phyloP scores from a whole-genome alignment of 2,888 invertebrate genomes.

The Eilema sororculum region DNA sequence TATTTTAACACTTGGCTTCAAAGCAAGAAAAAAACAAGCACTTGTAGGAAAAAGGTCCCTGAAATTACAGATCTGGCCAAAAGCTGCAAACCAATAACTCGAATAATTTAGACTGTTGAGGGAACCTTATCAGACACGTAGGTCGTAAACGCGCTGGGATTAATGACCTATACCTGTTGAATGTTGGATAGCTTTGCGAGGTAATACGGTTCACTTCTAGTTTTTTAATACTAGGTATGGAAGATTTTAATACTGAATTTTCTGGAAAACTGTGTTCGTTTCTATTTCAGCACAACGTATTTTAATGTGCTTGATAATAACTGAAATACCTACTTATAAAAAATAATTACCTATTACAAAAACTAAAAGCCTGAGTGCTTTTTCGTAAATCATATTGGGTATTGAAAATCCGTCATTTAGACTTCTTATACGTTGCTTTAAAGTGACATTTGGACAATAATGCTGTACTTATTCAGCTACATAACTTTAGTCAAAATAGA shows the following conservation, averaged over 20 bases:
- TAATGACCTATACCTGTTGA: constrained; percentile 28
- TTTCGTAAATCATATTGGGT: too few species aligned
- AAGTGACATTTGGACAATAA: too few species aligned
- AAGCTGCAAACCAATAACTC: neutral
- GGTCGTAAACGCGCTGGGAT: constrained; percentile 25
- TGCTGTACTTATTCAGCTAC: too few species aligned
- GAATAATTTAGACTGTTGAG: constrained; percentile 19
- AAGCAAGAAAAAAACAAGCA: neutral
- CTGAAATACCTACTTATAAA: too few species aligned
- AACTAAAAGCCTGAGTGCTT: too few species aligned
- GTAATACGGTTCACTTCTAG: constrained; percentile 5
- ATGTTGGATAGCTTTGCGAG: constrained; percentile 23
- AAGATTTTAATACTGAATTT: neutral
- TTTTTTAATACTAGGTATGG: constrained; percentile 1
- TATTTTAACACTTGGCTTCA: neutral
- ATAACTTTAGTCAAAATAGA: too few species aligned
- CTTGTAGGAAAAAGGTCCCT: neutral
- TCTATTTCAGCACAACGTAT: neutral
- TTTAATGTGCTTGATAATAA: too few species aligned
- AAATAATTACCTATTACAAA: too few species aligned
- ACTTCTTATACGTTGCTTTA: too few species aligned
- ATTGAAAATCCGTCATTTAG: too few species aligned
- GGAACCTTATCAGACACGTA: constrained; percentile 14
- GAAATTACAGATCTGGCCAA: neutral
- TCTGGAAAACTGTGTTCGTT: neutral